Base-by-base conservation (phyloP, 2,797 vertebrate genomes). In the Spinus pinus region DNA sequence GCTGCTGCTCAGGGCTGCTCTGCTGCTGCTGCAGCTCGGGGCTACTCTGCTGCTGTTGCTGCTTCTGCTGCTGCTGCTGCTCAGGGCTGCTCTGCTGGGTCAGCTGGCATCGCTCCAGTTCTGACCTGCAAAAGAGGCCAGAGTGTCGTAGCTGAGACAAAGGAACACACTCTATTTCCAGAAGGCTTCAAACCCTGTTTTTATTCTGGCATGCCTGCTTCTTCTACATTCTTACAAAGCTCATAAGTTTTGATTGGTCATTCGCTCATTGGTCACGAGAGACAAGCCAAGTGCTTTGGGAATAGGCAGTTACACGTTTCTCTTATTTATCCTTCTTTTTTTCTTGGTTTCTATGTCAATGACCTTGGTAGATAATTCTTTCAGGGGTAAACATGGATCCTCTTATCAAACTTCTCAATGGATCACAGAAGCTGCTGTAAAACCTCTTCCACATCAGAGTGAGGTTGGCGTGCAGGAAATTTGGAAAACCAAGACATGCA, bases 71-170 rank as follows among this genome's bases (percentile, higher is more conserved):
- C 35, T 47, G 46, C 47, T 47, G 47, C 47, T 47, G 47, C 47
- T 47, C 4, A 4, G 81, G 56, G 79, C 95, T 93, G 72, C 64
- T 69, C 88, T 81, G 28, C 44, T 23, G 78, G 15, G 70, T 92
- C 33, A 92, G 54, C 16, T 97, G 98, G 17, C 83, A 70, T 47
- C 96, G 98, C 30, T 92, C 96, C 9, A 69, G 75, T 81, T 97
- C 98, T 0, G 96, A 98, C 97, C 99, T 99, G 97, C 37, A 93
- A 84, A 75, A 77, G 50, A 95, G 47, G 8, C 16, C 39, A 78
- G 16, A 20, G 39, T 1, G 18, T 37, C 6, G 4, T 19, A 27
- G 51, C 8, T 31, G 35, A 58, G 24, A 37, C 17, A 58, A 27
- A 58, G 56, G 24, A 37, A 37, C 56, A 19, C 35, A 9, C 25